A percentile compares a stretch with the other conserved stretches of the same genome.
Conservation (phyloP, 2,113 vertebrate species). For the Platysternon megacephalum region DNA sequence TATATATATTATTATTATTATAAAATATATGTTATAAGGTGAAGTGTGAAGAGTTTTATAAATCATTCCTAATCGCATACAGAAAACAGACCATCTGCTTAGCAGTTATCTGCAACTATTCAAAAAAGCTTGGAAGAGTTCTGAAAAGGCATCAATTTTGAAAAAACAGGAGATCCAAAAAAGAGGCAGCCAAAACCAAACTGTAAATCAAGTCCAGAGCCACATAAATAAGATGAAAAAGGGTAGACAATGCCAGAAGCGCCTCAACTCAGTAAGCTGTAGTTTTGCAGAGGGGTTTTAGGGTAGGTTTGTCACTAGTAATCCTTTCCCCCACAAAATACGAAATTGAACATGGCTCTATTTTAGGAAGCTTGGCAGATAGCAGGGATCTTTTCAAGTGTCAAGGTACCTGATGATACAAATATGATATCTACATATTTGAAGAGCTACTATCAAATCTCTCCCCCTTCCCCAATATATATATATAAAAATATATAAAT, state of each 20-base stretch:
- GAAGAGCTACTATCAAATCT: background rate
- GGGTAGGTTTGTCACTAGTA: background rate
- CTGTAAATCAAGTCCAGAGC: background rate
- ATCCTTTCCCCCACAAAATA: background rate
- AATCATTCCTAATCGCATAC: background rate
- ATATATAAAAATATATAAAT: no score
- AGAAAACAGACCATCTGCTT: background rate
- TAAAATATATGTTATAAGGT: background rate
- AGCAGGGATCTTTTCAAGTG: background rate
- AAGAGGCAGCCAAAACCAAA: background rate
- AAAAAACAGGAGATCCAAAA: background rate
- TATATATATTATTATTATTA: no score
- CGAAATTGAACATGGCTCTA: no score
- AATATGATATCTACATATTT: background rate
- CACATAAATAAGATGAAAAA: background rate
- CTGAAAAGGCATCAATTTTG: background rate
- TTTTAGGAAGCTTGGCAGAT: no score
- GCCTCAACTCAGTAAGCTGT: background rate
- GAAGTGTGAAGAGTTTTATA: background rate
- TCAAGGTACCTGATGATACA: background rate
- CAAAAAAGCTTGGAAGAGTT: background rate
- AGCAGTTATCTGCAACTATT: background rate
- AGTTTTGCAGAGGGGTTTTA: background rate
- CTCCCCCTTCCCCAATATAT: background rate
- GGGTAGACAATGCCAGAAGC: rapidly evolving